phyloP scores from a whole-genome alignment of 2,113 vertebrate genomes.

The Sarotherodon lohbergeri region DNA sequence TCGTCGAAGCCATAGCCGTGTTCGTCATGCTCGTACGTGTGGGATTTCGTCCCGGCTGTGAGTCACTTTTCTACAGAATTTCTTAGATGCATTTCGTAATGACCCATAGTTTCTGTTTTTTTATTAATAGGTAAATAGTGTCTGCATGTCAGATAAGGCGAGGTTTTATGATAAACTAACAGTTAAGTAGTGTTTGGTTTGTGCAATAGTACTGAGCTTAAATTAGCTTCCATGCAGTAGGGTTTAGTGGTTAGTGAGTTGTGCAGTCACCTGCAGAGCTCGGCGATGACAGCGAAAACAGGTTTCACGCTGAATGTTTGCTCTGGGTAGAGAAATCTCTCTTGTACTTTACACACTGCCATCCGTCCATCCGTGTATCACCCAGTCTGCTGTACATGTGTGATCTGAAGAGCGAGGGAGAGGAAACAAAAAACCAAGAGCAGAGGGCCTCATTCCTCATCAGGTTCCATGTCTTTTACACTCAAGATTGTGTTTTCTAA shows the following conservation, averaged over 20 bases:
- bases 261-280: neutral
- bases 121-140: neutral
- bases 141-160: slow-evolving; percentile 23
- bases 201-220: neutral
- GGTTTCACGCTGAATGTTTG: slow-evolving; percentile 12
- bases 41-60: neutral
- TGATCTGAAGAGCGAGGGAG: neutral
- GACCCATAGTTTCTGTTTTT: neutral
- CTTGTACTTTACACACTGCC: neutral
- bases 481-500: neutral
- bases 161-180: neutral
- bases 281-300: neutral
- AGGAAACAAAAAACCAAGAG: neutral
- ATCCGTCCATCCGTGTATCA: slow-evolving; percentile 4
- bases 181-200: neutral
- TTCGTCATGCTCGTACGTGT: neutral
- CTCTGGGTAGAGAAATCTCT: neutral
- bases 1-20: slow-evolving; percentile 13
- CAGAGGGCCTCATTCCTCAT: neutral
- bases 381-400: neutral
- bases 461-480: neutral
- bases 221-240: neutral
- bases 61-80: slow-evolving; percentile 40
- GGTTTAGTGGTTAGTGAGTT: neutral
- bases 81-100: slow-evolving; percentile 35